Percentiles rank a stretch among this genome's conserved stretches.
Conservation (phyloP, 2,113 vertebrate genomes). For the Ardeotis arabs region DNA sequence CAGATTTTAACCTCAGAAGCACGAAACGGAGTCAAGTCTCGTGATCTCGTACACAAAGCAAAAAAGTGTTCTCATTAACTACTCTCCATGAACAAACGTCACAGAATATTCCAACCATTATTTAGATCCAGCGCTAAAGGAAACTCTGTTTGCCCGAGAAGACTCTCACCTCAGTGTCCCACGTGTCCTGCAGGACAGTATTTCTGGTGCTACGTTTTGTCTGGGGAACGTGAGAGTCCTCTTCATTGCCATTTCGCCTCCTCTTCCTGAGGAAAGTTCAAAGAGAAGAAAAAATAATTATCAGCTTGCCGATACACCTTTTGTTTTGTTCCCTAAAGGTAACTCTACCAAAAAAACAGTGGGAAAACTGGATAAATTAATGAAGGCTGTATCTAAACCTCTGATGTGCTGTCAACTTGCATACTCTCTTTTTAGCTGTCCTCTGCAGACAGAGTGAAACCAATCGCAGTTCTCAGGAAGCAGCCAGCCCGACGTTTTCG, state of each 20-base stretch:
- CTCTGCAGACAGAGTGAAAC: background rate
- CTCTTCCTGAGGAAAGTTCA: conserved; percentile 83
- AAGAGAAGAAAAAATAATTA: background rate
- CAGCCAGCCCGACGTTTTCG: background rate
- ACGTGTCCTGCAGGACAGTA: conserved; percentile 85
- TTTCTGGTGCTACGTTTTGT: conserved; percentile 84
- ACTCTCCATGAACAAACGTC: background rate
- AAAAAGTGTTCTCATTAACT: background rate
- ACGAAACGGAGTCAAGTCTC: background rate
- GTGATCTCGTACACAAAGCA: background rate
- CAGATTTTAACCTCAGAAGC: background rate
- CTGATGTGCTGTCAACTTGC: background rate
- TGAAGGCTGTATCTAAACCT: background rate
- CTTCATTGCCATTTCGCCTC: conserved; percentile 83
- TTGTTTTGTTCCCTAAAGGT: background rate
- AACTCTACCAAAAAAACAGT: no score
- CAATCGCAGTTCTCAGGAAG: fast-evolving
- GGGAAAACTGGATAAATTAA: background rate
- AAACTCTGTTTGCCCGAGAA: fast-evolving
- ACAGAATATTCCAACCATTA: background rate
- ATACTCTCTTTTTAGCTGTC: background rate
- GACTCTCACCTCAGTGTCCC: conserved; percentile 92
- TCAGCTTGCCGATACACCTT: fast-evolving
- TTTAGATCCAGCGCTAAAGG: background rate
- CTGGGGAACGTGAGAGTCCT: conserved; percentile 84